A percentile compares a stretch with the other conserved stretches of the same genome.
These are phyloP conservation scores for Spinibarbus caldwelli DNA, from an alignment of 2,797 vertebrate species.

Conservation along the genomic window DNA sequence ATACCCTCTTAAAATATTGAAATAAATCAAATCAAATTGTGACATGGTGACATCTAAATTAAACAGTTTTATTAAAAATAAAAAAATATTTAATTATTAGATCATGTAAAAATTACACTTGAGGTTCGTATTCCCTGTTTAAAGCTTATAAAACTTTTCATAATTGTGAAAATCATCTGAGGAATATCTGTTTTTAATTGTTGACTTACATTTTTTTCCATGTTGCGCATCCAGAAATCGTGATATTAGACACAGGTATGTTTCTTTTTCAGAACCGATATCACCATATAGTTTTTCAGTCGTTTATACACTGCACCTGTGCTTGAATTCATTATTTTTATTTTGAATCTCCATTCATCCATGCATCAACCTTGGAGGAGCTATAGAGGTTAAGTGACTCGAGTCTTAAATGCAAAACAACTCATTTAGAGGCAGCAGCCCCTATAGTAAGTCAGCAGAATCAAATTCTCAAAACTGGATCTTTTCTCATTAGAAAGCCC, in stretches of 20 bases:
- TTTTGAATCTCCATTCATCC: conserved; percentile 5
- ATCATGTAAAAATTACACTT: neutral
- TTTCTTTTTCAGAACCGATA: conserved; percentile 43
- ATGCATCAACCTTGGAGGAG: conserved; percentile 21
- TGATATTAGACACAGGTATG: conserved; percentile 98
- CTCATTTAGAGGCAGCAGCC: conserved; percentile 10
- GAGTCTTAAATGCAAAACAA: conserved; percentile 27
- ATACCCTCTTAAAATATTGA: neutral
- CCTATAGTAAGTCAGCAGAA: conserved; percentile 24
- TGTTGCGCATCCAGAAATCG: conserved; percentile 84
- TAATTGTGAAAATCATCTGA: neutral
- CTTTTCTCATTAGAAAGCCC: neutral
- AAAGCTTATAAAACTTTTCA: neutral
- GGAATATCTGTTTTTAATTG: conserved; percentile 6
- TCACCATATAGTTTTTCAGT: neutral
- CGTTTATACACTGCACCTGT: conserved; percentile 10
- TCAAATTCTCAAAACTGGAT: neutral
- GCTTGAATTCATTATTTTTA: conserved; percentile 13
- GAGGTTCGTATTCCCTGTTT: neutral
- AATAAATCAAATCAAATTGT: neutral
- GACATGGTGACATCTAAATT: neutral
- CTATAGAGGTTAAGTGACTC: conserved; percentile 29
- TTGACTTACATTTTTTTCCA: conserved; percentile 26
- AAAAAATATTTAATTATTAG: neutral
- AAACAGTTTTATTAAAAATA: neutral